Evolutionary conservation across 2,113 vertebrate genomes (phyloP).

Genomic region (Hemibates koningsi): DNA sequence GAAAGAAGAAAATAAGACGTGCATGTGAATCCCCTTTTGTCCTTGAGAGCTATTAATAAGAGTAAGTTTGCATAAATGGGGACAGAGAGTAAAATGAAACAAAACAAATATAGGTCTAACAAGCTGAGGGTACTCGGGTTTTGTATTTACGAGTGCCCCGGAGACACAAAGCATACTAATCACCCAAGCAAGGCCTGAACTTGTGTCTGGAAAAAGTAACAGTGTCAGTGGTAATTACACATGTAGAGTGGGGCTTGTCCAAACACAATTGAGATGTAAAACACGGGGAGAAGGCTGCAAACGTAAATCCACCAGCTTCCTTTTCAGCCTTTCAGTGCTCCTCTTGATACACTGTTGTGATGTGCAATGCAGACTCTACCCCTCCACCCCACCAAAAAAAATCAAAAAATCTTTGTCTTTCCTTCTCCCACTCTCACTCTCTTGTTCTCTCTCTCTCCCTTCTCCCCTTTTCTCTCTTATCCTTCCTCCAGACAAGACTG

Average conservation of each 20-base stretch:
- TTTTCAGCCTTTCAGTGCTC: constrained; percentile 1
- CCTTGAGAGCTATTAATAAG: constrained; percentile 69
- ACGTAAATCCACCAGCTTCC: constrained; percentile 48
- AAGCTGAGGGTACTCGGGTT: constrained; percentile 8
- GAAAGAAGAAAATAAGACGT: constrained; percentile 50
- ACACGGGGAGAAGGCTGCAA: constrained; percentile 40
- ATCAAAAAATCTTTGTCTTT: not conserved
- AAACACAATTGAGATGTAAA: constrained; percentile 72
- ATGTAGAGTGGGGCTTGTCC: constrained; percentile 58
- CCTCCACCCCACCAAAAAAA: not conserved
- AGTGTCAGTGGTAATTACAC: constrained; percentile 71
- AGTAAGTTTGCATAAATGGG: constrained; percentile 55
- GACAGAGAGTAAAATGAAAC: constrained; percentile 39
- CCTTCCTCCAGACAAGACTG: constrained; percentile 59
- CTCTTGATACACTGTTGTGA: constrained; percentile 49
- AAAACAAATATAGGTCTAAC: constrained; percentile 63
- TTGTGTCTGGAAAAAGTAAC: constrained; percentile 60
- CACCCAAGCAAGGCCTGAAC: constrained; percentile 44
- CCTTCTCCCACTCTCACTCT: not conserved
- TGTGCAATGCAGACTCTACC: constrained; percentile 64
- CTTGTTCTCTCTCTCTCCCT: not conserved
- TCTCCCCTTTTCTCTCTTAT: not conserved
- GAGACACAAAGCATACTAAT: constrained; percentile 65
- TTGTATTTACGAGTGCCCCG: constrained; percentile 58
- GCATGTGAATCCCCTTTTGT: constrained; percentile 56